Evolutionary conservation across 2,888 invertebrate genomes (phyloP).

Genomic region (Zaprionus bogoriensis): DNA sequence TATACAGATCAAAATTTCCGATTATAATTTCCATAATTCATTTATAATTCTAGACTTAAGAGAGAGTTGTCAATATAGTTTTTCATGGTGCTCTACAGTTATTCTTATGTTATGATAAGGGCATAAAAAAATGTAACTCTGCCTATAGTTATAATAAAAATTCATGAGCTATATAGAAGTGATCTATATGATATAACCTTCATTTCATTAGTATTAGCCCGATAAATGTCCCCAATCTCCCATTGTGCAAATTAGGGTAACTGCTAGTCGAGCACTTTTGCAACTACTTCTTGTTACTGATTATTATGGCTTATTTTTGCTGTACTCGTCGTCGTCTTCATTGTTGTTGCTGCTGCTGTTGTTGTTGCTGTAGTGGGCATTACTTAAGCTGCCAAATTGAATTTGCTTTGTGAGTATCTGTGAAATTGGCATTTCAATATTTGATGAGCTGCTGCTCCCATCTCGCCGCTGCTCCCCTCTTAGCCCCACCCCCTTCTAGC

Average conservation of each 20-base stretch:
- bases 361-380: slow-evolving; percentile 35
- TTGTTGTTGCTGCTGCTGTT: slow-evolving; percentile 8
- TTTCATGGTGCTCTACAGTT: no score
- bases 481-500: background rate
- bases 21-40: no score
- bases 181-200: no score
- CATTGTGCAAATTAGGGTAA: background rate
- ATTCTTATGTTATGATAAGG: no score
- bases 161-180: no score
- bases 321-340: background rate
- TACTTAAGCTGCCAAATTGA: slow-evolving; percentile 67
- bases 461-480: background rate
- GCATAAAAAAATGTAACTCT: no score
- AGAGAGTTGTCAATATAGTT: no score
- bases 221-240: no score
- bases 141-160: no score
- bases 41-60: no score
- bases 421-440: slow-evolving; percentile 74
- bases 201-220: no score
- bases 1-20: no score
- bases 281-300: slow-evolving; percentile 9
- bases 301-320: slow-evolving; percentile 27
- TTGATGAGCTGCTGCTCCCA: slow-evolving; percentile 60
- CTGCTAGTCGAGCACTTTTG: background rate
- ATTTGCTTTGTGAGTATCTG: slow-evolving; percentile 66